phyloP scores from a whole-genome alignment of 92 coral and sea anemone species.

The Blastomussa wellsi region DNA sequence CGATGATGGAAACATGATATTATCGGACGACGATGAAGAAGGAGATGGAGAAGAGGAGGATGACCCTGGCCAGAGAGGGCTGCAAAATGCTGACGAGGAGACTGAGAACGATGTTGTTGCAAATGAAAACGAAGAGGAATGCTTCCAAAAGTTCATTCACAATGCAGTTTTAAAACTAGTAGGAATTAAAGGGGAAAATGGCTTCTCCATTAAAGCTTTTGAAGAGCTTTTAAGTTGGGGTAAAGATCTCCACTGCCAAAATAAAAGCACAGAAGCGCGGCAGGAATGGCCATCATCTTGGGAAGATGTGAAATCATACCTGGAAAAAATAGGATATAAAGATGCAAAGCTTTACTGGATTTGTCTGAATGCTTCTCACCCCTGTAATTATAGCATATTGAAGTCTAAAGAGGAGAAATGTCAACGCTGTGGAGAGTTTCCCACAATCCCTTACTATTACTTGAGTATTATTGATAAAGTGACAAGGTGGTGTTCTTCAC shows the following conservation, averaged over 20 bases:
- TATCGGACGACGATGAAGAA: no score
- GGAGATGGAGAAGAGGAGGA: no score
- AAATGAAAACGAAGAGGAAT: not conserved
- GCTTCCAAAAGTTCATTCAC: slow-evolving; percentile 13
- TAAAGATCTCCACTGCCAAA: slow-evolving; percentile 12
- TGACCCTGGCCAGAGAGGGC: no score
- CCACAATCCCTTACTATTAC: slow-evolving; percentile 37
- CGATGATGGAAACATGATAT: no score
- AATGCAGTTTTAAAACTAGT: slow-evolving; percentile 51
- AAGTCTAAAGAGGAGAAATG: slow-evolving; percentile 27
- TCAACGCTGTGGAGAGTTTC: slow-evolving; percentile 18
- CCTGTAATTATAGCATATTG: slow-evolving; percentile 46
- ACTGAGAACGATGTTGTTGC: no score
- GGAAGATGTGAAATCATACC: slow-evolving; percentile 39
- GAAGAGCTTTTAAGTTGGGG: slow-evolving; percentile 48
- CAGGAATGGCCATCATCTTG: slow-evolving; percentile 59
- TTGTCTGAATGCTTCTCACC: slow-evolving; percentile 54
- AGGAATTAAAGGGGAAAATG: slow-evolving; percentile 43
- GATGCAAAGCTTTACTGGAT: slow-evolving; percentile 49
- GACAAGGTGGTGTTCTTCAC: slow-evolving; percentile 29
- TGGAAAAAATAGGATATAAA: slow-evolving; percentile 39
- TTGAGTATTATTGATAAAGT: slow-evolving; percentile 18
- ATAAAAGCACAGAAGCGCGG: not conserved
- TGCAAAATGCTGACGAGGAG: not conserved
- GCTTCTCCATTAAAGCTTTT: slow-evolving; percentile 50